Base-by-base conservation (phyloP, 1,140 invertebrate genomes). In the Nasonia longicornis region DNA sequence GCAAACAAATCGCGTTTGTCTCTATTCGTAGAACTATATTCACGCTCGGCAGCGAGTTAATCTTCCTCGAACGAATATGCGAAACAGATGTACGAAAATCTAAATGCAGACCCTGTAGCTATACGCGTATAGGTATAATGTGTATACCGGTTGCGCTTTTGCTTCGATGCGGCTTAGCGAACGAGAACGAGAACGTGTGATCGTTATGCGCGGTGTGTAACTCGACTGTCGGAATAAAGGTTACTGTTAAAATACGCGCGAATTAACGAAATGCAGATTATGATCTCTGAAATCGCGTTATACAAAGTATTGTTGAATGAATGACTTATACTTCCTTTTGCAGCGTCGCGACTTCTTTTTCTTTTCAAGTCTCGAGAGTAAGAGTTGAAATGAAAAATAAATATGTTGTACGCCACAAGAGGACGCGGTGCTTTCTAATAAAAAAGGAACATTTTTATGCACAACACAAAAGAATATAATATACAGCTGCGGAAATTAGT, bases 1-100 rank as follows among this genome's bases (percentile, higher is more conserved):
- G 16, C 16, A 58, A 58, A 58, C 52, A 58, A 73, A 16, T 73
- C 26, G 2, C 29, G 48, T 73, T 73, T 73, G 71, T 73, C 48
- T 73, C 71, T 73, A 73, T 52, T 73, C 45, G 58, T 73, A 73
- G 71, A 48, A 0, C 48, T 4, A 52, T 73, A 73, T 73, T 52
- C n/a, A 20, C 2, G 42, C 26, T 73, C 26, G 48, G 48, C 14
- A 52, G 42, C 48, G 45, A 52, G 26, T 26, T 26, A 22, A 52
- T 48, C 31, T 73, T 73, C n/a, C 26, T 29, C 42, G 14, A 73
- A 73, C 26, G 71, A 52, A 26, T 52, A 73, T 73, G 45, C 48
- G 71, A 73, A 73, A 73, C 71, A 73, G 71, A 58, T 73, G 71
- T 29, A 26, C 71, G 69, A 73, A 73, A 73, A 73, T 73, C 45